Conservation (phyloP, 2,888 invertebrate genomes). For the Xestia sexstrigata region DNA sequence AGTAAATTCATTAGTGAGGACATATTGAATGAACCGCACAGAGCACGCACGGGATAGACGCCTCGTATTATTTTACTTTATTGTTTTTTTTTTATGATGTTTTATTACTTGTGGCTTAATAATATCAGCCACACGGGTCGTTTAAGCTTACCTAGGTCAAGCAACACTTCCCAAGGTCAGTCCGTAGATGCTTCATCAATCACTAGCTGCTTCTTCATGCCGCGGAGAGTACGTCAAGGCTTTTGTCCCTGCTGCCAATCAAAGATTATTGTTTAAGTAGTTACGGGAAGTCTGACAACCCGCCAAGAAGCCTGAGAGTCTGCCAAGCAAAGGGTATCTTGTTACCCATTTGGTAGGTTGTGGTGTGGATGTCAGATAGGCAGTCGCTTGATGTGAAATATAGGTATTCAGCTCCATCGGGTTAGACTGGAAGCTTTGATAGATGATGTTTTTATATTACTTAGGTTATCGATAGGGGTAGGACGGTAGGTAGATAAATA, state of each 20-base stretch:
- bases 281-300: neutral
- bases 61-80: neutral
- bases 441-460: neutral
- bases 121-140: neutral
- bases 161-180: neutral
- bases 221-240: too few relatives aligned
- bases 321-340: neutral
- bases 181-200: neutral
- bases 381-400: neutral
- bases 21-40: constrained; percentile 4
- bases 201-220: too few relatives aligned
- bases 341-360: too few relatives aligned
- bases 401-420: neutral
- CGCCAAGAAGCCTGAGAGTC: too few relatives aligned
- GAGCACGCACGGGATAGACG: neutral
- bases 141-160: neutral
- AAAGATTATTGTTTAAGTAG: neutral
- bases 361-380: neutral
- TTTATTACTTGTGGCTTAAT: neutral
- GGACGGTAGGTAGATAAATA: neutral
- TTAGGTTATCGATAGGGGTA: too few relatives aligned
- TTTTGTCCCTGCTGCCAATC: neutral
- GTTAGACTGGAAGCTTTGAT: neutral
- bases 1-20: neutral
- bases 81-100: neutral